Conservation (phyloP, 1,140 invertebrate genomes). For the Euglossa dilemma region DNA sequence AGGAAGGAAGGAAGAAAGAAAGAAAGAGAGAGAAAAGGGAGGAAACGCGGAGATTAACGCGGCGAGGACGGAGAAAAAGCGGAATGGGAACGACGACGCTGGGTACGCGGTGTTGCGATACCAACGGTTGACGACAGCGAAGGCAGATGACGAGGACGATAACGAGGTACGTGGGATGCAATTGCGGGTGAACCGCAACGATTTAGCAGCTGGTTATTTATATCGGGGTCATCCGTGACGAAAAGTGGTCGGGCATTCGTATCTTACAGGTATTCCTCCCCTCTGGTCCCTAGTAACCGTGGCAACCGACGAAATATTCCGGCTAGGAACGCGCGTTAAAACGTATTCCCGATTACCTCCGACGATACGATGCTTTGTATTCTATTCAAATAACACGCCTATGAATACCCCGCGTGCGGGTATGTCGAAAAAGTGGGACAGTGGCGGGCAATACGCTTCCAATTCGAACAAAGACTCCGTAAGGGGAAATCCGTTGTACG, state of each 20-base stretch:
- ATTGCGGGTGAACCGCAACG: neutral
- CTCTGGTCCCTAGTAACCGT: neutral
- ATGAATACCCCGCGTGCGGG: neutral
- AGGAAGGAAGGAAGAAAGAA: neutral
- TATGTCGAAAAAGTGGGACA: slow-evolving; percentile 9
- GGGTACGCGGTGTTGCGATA: neutral
- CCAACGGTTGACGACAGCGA: neutral
- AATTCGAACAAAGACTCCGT: neutral
- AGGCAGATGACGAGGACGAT: neutral
- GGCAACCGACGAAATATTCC: neutral
- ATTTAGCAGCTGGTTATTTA: neutral
- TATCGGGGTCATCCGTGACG: neutral
- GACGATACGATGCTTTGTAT: neutral
- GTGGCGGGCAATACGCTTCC: neutral
- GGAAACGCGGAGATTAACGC: neutral
- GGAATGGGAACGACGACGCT: neutral
- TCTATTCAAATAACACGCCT: neutral
- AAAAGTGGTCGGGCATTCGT: neutral
- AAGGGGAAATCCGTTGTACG: neutral
- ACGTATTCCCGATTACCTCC: neutral
- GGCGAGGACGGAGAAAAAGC: neutral
- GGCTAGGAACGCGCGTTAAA: neutral
- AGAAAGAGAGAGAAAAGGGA: neutral
- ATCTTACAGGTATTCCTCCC: neutral
- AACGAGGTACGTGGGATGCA: neutral